Conservation (phyloP, 2,888 invertebrate genomes). For the Mythimna vitellina region DNA sequence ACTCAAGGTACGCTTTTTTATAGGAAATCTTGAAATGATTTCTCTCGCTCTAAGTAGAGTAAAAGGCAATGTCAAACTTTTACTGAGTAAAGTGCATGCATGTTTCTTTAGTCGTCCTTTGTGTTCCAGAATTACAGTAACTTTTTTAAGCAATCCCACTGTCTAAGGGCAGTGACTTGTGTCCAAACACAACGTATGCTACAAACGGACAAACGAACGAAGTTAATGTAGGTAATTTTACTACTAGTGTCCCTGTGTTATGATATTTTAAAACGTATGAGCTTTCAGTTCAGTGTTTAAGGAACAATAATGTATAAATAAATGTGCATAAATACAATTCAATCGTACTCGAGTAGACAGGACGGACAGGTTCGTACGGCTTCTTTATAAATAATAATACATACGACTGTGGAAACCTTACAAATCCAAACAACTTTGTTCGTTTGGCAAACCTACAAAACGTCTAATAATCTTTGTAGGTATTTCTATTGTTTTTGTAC, state of each 20-base stretch:
- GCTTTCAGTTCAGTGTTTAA: not conserved
- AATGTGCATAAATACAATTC: constrained; percentile 5
- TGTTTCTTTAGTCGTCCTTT: too few species aligned
- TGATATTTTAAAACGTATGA: not conserved
- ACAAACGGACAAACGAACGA: too few species aligned
- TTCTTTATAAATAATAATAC: constrained; percentile 63
- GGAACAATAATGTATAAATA: not conserved
- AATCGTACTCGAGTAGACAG: constrained; percentile 26
- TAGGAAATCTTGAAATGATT: too few species aligned
- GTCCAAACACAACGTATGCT: too few species aligned
- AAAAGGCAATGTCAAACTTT: too few species aligned
- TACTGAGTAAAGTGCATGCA: too few species aligned
- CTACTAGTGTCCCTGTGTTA: not conserved
- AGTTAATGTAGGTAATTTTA: not conserved
- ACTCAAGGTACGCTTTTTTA: too few species aligned
- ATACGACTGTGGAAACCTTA: constrained; percentile 62
- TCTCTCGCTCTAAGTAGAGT: too few species aligned
- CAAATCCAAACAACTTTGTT: constrained; percentile 51
- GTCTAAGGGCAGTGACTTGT: too few species aligned
- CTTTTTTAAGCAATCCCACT: too few species aligned
- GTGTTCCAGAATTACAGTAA: too few species aligned
- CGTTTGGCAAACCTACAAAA: constrained; percentile 55
- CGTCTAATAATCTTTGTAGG: constrained; percentile 13
- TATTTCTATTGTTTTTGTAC: constrained; percentile 6
- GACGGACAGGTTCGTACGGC: constrained; percentile 54